Evolutionary conservation across 2,113 vertebrate species (phyloP).

Genomic region (Trematocara macrostoma): DNA sequence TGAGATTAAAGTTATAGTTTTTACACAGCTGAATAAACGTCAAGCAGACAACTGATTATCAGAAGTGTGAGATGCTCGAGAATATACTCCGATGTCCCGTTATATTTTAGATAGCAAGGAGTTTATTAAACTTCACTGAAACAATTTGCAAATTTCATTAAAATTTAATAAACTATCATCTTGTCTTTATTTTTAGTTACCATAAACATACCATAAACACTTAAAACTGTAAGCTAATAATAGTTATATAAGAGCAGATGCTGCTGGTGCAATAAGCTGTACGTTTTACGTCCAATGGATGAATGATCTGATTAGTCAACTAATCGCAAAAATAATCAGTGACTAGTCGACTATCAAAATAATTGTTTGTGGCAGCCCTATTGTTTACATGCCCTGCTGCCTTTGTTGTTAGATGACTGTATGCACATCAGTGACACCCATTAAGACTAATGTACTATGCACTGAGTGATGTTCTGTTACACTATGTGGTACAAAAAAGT

Average conservation of each 20-base stretch:
- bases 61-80: neutral
- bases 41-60: too few relatives aligned
- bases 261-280: neutral
- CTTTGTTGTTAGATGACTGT: neutral
- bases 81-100: neutral
- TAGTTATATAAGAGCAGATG: neutral
- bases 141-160: neutral
- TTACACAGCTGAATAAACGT: too few relatives aligned
- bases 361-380: neutral
- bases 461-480: neutral
- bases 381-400: neutral
- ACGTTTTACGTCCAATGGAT: neutral
- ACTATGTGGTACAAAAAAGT: neutral
- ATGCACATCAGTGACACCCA: neutral
- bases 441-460: neutral
- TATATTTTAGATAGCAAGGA: neutral
- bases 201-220: neutral
- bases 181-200: neutral
- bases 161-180: neutral
- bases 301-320: neutral
- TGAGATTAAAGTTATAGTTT: too few relatives aligned
- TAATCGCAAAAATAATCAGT: neutral
- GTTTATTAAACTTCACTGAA: neutral
- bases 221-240: rapidly evolving
- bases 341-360: neutral